Conservation (phyloP, 2,797 vertebrate species). For the Dicrostonyx torquatus region DNA sequence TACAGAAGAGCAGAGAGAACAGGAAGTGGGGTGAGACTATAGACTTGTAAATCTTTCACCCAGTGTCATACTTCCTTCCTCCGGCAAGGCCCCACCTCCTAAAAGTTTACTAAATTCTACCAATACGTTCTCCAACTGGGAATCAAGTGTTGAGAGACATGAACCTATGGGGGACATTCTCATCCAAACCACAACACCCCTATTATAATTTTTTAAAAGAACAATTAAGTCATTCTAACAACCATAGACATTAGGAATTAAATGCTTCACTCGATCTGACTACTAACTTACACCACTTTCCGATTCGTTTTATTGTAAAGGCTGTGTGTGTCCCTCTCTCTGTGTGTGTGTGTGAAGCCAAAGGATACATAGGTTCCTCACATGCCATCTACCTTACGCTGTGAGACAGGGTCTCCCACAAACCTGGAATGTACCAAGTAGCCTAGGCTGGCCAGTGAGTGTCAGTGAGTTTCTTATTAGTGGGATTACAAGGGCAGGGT, state of each 20-base stretch:
- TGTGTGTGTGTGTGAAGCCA: neutral
- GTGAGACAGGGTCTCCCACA: neutral
- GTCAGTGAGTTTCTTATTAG: too few relatives aligned
- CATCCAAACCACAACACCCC: neutral
- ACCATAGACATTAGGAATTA: neutral
- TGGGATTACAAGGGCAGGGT: neutral
- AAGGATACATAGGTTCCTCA: neutral
- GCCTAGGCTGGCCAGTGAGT: neutral
- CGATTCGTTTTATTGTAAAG: neutral
- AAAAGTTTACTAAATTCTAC: neutral
- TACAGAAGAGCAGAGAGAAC: neutral
- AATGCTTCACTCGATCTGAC: neutral
- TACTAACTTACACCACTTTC: neutral
- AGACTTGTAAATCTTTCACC: neutral
- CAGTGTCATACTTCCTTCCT: neutral
- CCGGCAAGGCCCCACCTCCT: neutral
- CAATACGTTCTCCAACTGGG: neutral
- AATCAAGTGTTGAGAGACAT: neutral
- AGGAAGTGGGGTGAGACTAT: neutral
- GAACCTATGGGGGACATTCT: too few relatives aligned
- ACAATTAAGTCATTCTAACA: neutral
- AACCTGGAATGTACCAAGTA: neutral
- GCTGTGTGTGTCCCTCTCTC: neutral
- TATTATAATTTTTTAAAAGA: neutral
- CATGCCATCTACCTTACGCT: neutral